A percentile compares a stretch with the other conserved stretches of the same genome.
Conservation (phyloP, 2,888 invertebrate species). For the Conistra vaccinii region DNA sequence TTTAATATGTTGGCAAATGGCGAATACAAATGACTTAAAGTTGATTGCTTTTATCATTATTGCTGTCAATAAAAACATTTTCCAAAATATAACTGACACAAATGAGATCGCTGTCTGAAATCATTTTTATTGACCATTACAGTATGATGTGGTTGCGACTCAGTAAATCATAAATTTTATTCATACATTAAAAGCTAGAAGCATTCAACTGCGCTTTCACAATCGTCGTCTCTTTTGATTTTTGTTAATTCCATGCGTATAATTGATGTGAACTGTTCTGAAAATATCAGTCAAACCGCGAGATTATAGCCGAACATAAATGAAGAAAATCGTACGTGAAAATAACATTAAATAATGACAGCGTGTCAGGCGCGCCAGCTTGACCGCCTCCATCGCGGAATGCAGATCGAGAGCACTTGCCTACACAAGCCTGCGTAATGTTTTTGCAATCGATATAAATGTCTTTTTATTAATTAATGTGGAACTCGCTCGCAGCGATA, state of each 20-base stretch:
- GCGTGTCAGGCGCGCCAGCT: conserved; percentile 49
- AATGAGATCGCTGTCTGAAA: conserved; percentile 71
- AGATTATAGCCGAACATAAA: conserved; percentile 67
- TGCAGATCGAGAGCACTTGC: conserved; percentile 71
- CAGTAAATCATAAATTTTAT: conserved; percentile 78
- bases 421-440: conserved; percentile 69
- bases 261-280: conserved; percentile 76
- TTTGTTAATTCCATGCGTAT: conserved; percentile 74
- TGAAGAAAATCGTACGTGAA: conserved; percentile 66
- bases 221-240: conserved; percentile 73
- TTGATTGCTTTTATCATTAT: conserved; percentile 71
- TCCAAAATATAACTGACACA: conserved; percentile 72
- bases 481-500: conserved; percentile 62
- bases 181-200: conserved; percentile 78
- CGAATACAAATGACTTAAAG: conserved; percentile 58
- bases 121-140: conserved; percentile 78
- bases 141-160: conserved; percentile 69
- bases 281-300: conserved; percentile 73
- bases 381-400: conserved; percentile 54
- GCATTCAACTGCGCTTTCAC: conserved; percentile 71
- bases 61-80: conserved; percentile 70
- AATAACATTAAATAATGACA: conserved; percentile 69
- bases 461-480: conserved; percentile 71
- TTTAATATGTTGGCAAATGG: conserved; percentile 63
- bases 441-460: conserved; percentile 73